These are phyloP conservation scores for Eutrigla gurnardus DNA, from an alignment of 2,797 vertebrate genomes.

Conservation along the genomic window DNA sequence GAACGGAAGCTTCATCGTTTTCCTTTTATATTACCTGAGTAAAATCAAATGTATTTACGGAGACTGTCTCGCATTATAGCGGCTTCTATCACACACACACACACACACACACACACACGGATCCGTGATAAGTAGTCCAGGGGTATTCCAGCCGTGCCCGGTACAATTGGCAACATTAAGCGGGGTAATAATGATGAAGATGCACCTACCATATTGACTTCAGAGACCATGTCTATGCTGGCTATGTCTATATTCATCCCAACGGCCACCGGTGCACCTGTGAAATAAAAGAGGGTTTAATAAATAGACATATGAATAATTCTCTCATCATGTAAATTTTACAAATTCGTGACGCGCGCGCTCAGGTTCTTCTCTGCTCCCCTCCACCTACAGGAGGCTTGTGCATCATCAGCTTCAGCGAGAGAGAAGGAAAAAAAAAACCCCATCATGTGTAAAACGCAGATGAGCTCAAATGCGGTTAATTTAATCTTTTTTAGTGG, in stretches of 20 bases:
- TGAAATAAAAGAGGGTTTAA: conserved; percentile 67
- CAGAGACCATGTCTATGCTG: conserved; percentile 99
- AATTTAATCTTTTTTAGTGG: conserved; percentile 53
- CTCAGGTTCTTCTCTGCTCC: conserved; percentile 57
- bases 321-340: conserved; percentile 68
- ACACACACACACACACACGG: conserved; percentile 17
- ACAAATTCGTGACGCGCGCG: conserved; percentile 73
- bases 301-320: conserved; percentile 49
- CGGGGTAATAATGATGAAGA: conserved; percentile 42
- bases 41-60: conserved; percentile 31
- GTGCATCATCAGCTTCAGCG: conserved; percentile 53
- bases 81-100: neutral
- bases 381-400: conserved; percentile 69
- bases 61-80: conserved; percentile 19
- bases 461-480: conserved; percentile 40
- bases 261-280: conserved; percentile 97
- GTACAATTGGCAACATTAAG: conserved; percentile 42
- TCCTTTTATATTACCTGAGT: neutral
- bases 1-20: conserved; percentile 26
- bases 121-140: conserved; percentile 53
- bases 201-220: conserved; percentile 98
- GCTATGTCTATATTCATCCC: conserved; percentile 99
- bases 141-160: conserved; percentile 47
- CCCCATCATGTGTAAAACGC: conserved; percentile 36
- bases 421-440: neutral